phyloP scores from a whole-genome alignment of 2,113 vertebrate species.

The Phasianus colchicus region DNA sequence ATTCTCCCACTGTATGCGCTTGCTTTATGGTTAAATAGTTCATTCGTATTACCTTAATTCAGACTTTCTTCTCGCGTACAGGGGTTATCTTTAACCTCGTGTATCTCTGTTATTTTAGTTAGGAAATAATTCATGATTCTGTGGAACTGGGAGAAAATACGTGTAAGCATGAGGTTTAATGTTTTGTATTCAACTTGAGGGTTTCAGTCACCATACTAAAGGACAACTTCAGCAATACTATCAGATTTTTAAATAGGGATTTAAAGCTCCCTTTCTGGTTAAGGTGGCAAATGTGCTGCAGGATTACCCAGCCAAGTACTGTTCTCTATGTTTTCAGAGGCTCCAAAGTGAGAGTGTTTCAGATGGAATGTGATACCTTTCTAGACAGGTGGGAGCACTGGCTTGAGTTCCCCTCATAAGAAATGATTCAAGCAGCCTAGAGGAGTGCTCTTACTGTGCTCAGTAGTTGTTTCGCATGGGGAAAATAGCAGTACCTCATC shows the following conservation, averaged over 20 bases:
- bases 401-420: fast-evolving
- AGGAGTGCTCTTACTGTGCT: neutral
- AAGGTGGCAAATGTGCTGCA: neutral
- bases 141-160: neutral
- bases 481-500: neutral
- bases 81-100: neutral
- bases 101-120: neutral
- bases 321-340: neutral
- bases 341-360: neutral
- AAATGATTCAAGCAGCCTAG: neutral
- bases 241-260: neutral
- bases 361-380: neutral
- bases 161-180: neutral
- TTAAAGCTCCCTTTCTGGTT: neutral
- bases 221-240: neutral
- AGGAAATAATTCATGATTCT: constrained; percentile 19
- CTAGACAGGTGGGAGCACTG: fast-evolving
- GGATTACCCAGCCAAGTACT: neutral
- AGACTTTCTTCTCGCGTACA: neutral
- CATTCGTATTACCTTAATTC: neutral
- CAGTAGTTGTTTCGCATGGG: neutral
- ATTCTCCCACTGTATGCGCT: neutral
- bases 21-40: neutral
- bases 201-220: neutral
- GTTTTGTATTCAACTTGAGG: neutral